Percentiles rank a stretch among this genome's conserved stretches.
Conservation (phyloP, 2,888 invertebrate genomes). For the Drosophila rubida region DNA sequence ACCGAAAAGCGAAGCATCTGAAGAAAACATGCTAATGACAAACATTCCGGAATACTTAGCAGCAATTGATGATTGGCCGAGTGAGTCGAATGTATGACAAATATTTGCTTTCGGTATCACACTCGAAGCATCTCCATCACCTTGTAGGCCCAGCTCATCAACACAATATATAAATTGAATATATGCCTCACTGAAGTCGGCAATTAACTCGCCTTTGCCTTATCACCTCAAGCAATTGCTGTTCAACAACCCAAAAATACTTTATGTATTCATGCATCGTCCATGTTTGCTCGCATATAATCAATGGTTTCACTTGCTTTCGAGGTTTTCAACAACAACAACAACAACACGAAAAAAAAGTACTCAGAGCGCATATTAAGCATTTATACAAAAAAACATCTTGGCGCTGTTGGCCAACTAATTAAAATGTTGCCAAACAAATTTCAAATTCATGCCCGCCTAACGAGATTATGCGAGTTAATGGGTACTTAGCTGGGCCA, state of each 20-base stretch:
- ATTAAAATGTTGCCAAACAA: neutral
- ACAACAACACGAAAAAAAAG: neutral
- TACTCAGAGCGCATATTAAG: conserved; percentile 19
- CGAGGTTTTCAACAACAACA: conserved; percentile 5
- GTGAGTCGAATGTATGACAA: neutral
- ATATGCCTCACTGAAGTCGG: neutral
- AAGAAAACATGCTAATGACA: neutral
- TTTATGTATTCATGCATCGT: conserved; percentile 1
- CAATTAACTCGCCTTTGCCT: conserved; percentile 10
- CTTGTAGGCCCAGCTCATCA: conserved; percentile 12
- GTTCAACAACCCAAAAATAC: neutral
- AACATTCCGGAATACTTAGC: neutral
- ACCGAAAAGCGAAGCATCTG: neutral
- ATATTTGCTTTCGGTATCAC: conserved; percentile 1
- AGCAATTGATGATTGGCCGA: neutral
- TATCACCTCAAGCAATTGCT: conserved; percentile 3
- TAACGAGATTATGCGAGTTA: neutral
- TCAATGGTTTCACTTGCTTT: conserved; percentile 10
- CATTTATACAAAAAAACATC: conserved; percentile 1
- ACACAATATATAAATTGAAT: neutral
- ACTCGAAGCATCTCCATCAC: conserved; percentile 6
- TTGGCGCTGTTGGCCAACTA: neutral
- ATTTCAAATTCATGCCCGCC: neutral
- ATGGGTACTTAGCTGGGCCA: neutral
- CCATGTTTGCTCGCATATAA: conserved; percentile 2